Percentiles rank a stretch among this genome's conserved stretches.
Conservation (phyloP, 2,797 vertebrate species). For the Rhinogobio ventralis region DNA sequence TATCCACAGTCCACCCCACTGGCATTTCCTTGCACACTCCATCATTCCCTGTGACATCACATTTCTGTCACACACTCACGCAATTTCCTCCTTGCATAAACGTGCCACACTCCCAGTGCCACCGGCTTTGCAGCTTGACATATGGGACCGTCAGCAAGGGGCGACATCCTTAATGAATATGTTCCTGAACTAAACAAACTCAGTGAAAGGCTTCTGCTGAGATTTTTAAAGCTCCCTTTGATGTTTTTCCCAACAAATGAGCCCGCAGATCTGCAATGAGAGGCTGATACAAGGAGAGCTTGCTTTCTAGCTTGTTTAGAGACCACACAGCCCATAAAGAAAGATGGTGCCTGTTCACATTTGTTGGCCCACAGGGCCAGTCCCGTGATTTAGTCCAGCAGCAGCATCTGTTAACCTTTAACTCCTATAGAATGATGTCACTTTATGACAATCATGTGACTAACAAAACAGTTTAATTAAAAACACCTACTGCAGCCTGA, state of each 20-base stretch:
- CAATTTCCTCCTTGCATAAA: conserved; percentile 32
- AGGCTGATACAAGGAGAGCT: conserved; percentile 4
- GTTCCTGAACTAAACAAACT: conserved; percentile 35
- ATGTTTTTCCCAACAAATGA: conserved; percentile 34
- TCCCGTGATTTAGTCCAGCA: conserved; percentile 26
- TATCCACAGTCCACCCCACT: conserved; percentile 56
- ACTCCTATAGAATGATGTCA: conserved; percentile 73
- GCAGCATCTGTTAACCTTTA: conserved; percentile 77
- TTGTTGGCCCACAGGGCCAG: conserved; percentile 29
- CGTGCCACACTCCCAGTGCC: neutral
- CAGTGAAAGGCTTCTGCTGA: conserved; percentile 36
- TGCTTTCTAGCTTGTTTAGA: conserved; percentile 30
- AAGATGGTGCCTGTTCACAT: conserved; percentile 35
- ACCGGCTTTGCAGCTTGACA: conserved; percentile 12
- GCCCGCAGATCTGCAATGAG: conserved; percentile 1
- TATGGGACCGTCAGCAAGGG: conserved; percentile 6
- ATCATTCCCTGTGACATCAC: conserved; percentile 70
- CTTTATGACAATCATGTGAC: conserved; percentile 71
- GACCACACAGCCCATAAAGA: conserved; percentile 37
- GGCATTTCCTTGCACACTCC: conserved; percentile 65
- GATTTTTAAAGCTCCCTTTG: conserved; percentile 32
- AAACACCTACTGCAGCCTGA: conserved; percentile 55
- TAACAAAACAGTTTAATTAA: conserved; percentile 64
- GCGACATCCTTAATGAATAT: conserved; percentile 36
- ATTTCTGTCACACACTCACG: conserved; percentile 49